Evolutionary conservation across 2,888 invertebrate genomes (phyloP).

Genomic region (Netelia virgata): DNA sequence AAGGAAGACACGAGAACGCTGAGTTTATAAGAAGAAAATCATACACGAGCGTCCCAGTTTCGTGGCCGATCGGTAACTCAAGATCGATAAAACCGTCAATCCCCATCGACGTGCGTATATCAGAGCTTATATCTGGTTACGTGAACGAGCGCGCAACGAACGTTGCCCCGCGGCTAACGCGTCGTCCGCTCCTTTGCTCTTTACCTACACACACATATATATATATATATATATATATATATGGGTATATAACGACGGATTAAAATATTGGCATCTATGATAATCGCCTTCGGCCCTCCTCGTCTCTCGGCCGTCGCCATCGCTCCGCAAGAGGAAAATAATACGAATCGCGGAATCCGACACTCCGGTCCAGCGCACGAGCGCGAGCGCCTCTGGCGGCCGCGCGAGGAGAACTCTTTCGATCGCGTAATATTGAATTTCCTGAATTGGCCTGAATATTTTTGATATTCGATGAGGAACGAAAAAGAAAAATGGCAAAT

Average conservation of each 20-base stretch:
- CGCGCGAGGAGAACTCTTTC: constrained; percentile 70
- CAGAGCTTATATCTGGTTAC: constrained; percentile 64
- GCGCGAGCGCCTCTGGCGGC: constrained; percentile 43
- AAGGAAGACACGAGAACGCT: constrained; percentile 26
- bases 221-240: background rate
- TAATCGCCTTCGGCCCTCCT: constrained; percentile 79
- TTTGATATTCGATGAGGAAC: constrained; percentile 79
- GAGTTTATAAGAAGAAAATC: constrained; percentile 55
- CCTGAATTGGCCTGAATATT: constrained; percentile 80
- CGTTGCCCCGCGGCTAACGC: constrained; percentile 26
- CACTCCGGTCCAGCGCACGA: constrained; percentile 63
- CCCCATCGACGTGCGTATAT: constrained; percentile 74
- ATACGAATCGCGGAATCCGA: constrained; percentile 80
- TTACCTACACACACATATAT: background rate
- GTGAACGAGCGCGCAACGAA: constrained; percentile 47
- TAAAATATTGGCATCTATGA: constrained; percentile 83
- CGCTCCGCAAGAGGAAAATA: constrained; percentile 78
- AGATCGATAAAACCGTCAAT: constrained; percentile 83
- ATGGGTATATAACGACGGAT: constrained; percentile 74
- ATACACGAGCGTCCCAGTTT: constrained; percentile 79
- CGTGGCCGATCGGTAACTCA: constrained; percentile 81
- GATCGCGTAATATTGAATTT: constrained; percentile 81
- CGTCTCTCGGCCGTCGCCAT: constrained; percentile 72
- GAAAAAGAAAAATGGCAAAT: constrained; percentile 51
- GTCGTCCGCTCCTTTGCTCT: background rate